Evolutionary conservation across 2,113 vertebrate genomes (phyloP), one percentile per base, ranked within the genome.

Genomic region (Plectropomus leopardus): DNA sequence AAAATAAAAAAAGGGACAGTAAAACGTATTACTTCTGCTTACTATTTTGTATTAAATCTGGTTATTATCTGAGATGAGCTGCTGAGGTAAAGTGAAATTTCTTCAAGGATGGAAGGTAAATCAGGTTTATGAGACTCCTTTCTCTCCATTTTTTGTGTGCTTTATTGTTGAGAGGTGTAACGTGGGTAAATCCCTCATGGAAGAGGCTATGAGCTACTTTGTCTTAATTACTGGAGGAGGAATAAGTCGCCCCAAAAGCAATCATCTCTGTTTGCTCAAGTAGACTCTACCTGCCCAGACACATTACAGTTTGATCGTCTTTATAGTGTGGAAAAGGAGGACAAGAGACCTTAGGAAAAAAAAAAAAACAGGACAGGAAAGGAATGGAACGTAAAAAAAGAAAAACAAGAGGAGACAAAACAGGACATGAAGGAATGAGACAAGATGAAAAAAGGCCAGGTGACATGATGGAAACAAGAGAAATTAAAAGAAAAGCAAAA

Each of bases 201-300:
- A 87, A 85, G 92, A 61, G 92, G 86, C 91, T 91, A 81, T 88
- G 94, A 93, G 89, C 93, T 94, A 94, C 93, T 96, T 95, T 93
- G 95, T 95, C 95, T 96, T 96, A 96, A 97, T 96, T 95, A 96
- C 95, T 94, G 95, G 92, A 93, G 96, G 95, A 95, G 48, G 84
- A 94, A 93, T 91, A 80, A 91, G 92, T 87, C 69, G 95, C 95
- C 95, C 95, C 24, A 89, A 90, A 96, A 96, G 96, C 95, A 96
- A 96, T 97, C 95, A 95, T 96, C 95, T 96, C 94, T 96, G 95
- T 96, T 96, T 96, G 96, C 96, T 96, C 95, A 96, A 95, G 95
- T 93, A 94, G 86, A 86, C 80, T 78, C 94, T 95, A 93, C 94
- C 94, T 92, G 89, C 86, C 80, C 86, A 76, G 48, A 92, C 85